A percentile compares a stretch with the other conserved stretches of the same genome.
Conservation (phyloP, 30 jellyfish, hydroid and myxozoan species). For the Turritopsis rubra region DNA sequence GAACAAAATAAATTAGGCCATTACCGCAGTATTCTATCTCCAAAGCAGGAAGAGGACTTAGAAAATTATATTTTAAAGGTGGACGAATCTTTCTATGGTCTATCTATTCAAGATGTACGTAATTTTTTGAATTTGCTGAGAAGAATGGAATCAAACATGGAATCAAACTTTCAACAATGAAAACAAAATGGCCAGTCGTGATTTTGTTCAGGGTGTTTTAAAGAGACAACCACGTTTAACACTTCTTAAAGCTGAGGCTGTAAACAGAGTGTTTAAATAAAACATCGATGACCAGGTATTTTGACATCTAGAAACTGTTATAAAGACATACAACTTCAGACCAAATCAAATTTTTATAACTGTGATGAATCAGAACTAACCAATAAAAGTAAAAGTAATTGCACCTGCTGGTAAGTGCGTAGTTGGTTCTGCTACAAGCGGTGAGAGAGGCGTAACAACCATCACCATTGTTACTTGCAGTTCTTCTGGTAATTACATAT, state of each 20-base stretch:
- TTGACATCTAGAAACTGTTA: constrained; percentile 7
- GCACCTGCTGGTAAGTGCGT: constrained; percentile 42
- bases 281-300: not conserved
- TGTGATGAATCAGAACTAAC: constrained; percentile 52
- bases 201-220: constrained; percentile 39
- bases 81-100: constrained; percentile 44
- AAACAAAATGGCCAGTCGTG: constrained; percentile 27
- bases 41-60: constrained; percentile 39
- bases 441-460: constrained; percentile 39
- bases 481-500: constrained; percentile 26
- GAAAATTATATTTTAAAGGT: constrained; percentile 31
- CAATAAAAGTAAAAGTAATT: constrained; percentile 35
- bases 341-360: constrained; percentile 31
- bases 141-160: constrained; percentile 28
- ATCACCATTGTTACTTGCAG: constrained; percentile 1
- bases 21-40: constrained; percentile 27
- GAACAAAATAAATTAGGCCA: constrained; percentile 24
- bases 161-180: constrained; percentile 36
- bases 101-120: constrained; percentile 32
- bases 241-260: constrained; percentile 40
- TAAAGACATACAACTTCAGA: constrained; percentile 23
- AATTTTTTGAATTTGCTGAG: constrained; percentile 29
- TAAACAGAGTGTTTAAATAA: constrained; percentile 55
- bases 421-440: constrained; percentile 47
- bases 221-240: constrained; percentile 27